Conservation (phyloP, 2,797 vertebrate species). For the Pteronotus mesoamericanus region DNA sequence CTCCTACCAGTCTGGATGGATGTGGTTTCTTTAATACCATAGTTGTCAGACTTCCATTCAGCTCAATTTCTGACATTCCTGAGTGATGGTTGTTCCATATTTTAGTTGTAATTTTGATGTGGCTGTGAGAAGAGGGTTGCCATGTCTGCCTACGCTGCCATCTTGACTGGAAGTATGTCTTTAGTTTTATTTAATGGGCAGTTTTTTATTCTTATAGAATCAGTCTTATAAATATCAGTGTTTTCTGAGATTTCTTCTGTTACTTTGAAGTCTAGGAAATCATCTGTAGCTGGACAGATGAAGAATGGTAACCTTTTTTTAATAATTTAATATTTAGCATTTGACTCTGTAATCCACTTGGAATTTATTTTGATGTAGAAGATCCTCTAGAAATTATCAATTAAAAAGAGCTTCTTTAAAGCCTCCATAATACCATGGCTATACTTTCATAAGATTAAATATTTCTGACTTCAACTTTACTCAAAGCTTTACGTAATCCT, state of each 20-base stretch:
- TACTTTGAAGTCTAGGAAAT: slow-evolving; percentile 28
- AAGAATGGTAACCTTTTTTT: background rate
- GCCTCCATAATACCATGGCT: background rate
- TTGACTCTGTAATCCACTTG: slow-evolving; percentile 28
- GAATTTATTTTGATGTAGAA: slow-evolving; percentile 12
- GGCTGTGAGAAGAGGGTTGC: too few relatives aligned
- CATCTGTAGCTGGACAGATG: background rate
- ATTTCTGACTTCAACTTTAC: slow-evolving; percentile 16
- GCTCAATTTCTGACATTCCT: too few relatives aligned
- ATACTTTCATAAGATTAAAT: background rate
- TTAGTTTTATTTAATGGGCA: background rate
- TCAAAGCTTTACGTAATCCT: slow-evolving; percentile 2
- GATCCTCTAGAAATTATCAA: slow-evolving; percentile 26
- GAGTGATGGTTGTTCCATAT: too few relatives aligned
- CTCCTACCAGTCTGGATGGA: too few relatives aligned
- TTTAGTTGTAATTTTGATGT: too few relatives aligned
- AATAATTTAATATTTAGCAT: slow-evolving; percentile 30
- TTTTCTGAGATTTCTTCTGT: background rate
- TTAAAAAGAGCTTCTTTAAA: slow-evolving; percentile 38
- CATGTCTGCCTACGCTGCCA: too few relatives aligned
- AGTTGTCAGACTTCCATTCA: too few relatives aligned
- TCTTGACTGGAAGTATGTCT: background rate
- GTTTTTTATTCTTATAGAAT: background rate
- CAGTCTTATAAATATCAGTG: background rate
- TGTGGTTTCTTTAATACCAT: too few relatives aligned